phyloP scores from a whole-genome alignment of 1,140 invertebrate genomes.

The Lepidotrigona ventralis region DNA sequence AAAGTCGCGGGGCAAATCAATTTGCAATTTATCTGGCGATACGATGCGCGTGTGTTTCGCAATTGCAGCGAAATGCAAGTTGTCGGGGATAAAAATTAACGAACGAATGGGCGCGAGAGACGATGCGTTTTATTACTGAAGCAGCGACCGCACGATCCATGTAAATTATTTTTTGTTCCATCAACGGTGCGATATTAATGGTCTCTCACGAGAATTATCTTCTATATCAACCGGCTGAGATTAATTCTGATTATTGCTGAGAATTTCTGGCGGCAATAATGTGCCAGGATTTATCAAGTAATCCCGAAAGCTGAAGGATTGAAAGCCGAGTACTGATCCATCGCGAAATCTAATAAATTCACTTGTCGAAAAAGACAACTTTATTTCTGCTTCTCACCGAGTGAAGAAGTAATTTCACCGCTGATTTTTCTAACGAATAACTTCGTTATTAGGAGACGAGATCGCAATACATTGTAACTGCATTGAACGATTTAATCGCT shows the following conservation, averaged over 20 bases:
- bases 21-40: neutral
- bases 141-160: neutral
- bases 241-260: neutral
- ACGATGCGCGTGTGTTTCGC: neutral
- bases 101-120: neutral
- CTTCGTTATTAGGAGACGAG: too few species aligned
- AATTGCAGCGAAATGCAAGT: neutral
- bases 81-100: neutral
- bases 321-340: neutral
- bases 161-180: neutral
- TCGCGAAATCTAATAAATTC: neutral
- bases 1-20: neutral
- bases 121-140: neutral
- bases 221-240: neutral
- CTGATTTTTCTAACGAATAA: too few species aligned
- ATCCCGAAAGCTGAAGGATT: neutral
- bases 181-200: neutral
- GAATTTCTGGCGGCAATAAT: neutral
- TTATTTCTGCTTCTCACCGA: too few species aligned
- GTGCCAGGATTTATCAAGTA: neutral
- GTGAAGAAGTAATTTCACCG: too few species aligned
- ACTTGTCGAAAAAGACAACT: neutral
- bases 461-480: too few species aligned
- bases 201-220: neutral
- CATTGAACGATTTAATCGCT: too few species aligned